These are phyloP conservation scores for Bettongia penicillata DNA, from an alignment of 2,113 vertebrate genomes.

Conservation along the genomic window DNA sequence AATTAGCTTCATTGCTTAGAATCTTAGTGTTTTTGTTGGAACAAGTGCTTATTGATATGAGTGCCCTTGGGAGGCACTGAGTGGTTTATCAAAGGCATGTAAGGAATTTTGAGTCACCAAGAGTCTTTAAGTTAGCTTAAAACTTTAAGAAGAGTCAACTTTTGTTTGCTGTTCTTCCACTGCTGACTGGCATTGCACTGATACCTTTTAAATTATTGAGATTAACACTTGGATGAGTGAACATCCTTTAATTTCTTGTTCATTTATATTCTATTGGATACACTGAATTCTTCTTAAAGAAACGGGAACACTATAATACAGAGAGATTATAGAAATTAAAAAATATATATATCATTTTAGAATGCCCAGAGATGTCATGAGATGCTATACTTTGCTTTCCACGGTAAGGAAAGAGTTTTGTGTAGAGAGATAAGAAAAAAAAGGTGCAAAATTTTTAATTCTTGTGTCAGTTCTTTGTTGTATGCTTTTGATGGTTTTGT, in stretches of 20 bases:
- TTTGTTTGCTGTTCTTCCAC: conserved; percentile 11
- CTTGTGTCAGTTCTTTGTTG: neutral
- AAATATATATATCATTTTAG: neutral
- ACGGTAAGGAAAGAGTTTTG: neutral
- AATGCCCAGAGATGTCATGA: neutral
- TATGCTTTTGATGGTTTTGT: neutral
- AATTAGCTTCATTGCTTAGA: neutral
- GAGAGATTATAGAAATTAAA: conserved; percentile 2
- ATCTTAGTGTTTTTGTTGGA: conserved; percentile 1
- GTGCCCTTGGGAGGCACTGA: neutral
- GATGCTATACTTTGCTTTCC: neutral
- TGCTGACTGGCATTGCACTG: neutral
- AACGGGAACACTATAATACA: neutral
- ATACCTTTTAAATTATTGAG: neutral
- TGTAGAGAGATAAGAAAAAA: neutral
- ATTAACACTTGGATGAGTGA: neutral
- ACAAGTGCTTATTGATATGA: neutral
- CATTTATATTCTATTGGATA: conserved; percentile 35
- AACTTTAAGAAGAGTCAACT: neutral
- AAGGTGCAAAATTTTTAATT: neutral
- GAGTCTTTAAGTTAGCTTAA: neutral
- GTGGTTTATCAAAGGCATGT: neutral
- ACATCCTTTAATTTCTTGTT: neutral
- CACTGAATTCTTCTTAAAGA: neutral
- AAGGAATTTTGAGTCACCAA: conserved; percentile 26